Evolutionary conservation across 2,888 invertebrate genomes (phyloP), one percentile per base, ranked within the genome.

Genomic region (Chaetoderma sp.): DNA sequence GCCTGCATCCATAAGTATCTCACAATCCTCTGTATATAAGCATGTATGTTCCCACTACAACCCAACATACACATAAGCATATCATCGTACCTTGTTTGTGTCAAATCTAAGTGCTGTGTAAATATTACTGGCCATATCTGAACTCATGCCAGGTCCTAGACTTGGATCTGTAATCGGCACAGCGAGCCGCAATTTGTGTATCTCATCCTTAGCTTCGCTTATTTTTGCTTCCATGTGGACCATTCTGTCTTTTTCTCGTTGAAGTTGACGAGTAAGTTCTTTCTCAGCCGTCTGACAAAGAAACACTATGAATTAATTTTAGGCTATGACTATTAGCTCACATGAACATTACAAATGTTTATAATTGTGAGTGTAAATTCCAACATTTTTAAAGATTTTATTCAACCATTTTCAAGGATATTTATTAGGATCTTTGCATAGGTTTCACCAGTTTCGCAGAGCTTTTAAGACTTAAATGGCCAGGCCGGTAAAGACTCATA

Each of bases 161-260:
- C 67, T n/a, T n/a, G n/a, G n/a, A n/a, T n/a, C n/a, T n/a, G n/a
- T 78, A 64, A 79, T 76, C 13, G 81, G 79, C 47, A 79, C 42
- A 1, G 79, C 72, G 25, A 81, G 65, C 23, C 77, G 68, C 5
- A 81, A 65, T 55, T 78, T 77, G 61, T 81, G 77, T 58, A 78
- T 80, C 52, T 82, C 80, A 39, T 79, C 81, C 28, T 78, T 65
- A 21, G 77, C 49, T 21, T 81, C 80, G 44, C 75, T 75, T 13
- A 77, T 68, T 39, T 80, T 75, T 30, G 74, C 71, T 36, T 83
- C 82, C 16, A 78, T 62, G 56, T 74, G 74, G 30, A 75, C 67
- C 30, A 73, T 75, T 62, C 79, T 81, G 44, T 83, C 83, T 52
- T 78, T 78, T 65, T 82, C 82, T 62, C 83, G 63, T 50, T 80